Evolutionary conservation across 2,888 invertebrate species (phyloP).

Genomic region (Temnothorax ravouxi): DNA sequence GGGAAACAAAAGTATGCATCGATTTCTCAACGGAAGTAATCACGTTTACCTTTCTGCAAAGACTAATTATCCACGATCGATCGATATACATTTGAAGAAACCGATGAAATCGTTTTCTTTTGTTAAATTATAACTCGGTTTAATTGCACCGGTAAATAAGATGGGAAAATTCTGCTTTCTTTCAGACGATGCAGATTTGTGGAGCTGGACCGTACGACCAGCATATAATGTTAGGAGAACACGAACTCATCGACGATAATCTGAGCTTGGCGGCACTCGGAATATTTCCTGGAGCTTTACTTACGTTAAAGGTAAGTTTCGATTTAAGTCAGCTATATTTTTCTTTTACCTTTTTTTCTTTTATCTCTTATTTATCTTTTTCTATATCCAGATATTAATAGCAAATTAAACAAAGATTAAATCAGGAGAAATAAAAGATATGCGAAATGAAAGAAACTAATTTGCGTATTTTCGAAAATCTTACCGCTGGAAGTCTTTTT

Average conservation of each 20-base stretch:
- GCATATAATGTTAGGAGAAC: slow-evolving; percentile 83
- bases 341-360: not conserved
- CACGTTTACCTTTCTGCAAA: not conserved
- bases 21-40: not conserved
- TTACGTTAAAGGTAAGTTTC: slow-evolving; percentile 82
- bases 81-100: not conserved
- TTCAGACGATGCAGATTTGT: slow-evolving; percentile 83
- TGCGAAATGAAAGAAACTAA: not conserved
- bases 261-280: slow-evolving; percentile 83
- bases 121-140: not conserved
- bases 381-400: not conserved
- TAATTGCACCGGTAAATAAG: not conserved
- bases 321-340: not conserved
- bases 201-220: slow-evolving; percentile 84
- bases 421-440: not conserved
- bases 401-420: not conserved
- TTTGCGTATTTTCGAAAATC: not conserved
- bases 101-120: not conserved
- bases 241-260: slow-evolving; percentile 82
- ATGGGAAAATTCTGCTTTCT: not conserved
- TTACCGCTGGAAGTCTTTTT: not conserved
- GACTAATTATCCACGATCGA: not conserved
- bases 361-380: not conserved
- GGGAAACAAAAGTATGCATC: not conserved
- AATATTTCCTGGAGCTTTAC: slow-evolving; percentile 82